phyloP scores from a whole-genome alignment of 92 coral and sea anemone genomes.

The Porites lobata region DNA sequence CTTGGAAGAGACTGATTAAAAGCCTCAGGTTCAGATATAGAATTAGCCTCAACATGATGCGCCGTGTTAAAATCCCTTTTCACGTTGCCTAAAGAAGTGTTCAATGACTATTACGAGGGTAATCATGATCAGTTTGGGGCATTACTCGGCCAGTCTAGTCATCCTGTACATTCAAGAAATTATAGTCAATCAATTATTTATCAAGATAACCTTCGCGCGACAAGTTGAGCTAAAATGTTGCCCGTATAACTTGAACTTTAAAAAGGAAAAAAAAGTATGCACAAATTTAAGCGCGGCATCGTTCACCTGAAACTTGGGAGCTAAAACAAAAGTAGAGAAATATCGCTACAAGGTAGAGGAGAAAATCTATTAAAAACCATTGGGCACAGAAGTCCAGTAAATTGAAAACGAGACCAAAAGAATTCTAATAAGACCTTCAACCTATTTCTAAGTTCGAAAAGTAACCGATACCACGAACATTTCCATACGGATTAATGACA shows the following conservation, averaged over 20 bases:
- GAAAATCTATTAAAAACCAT: conserved; percentile 34
- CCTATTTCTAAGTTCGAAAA: conserved; percentile 43
- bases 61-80: too few relatives aligned
- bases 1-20: too few relatives aligned
- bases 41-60: too few relatives aligned
- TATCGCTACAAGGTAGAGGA: conserved; percentile 56
- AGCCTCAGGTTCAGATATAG: too few relatives aligned
- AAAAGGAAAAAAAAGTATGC: conserved; percentile 51
- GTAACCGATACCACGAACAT: conserved; percentile 29
- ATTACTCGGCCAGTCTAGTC: too few relatives aligned
- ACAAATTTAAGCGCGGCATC: conserved; percentile 53
- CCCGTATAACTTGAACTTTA: conserved; percentile 13
- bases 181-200: too few relatives aligned
- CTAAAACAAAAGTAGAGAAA: conserved; percentile 67
- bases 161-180: too few relatives aligned
- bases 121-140: too few relatives aligned
- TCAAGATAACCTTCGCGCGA: too few relatives aligned
- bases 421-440: conserved; percentile 34
- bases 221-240: too few relatives aligned
- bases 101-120: too few relatives aligned
- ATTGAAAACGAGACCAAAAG: conserved; percentile 22
- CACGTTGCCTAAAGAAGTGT: too few relatives aligned
- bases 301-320: conserved; percentile 28
- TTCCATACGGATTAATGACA: conserved; percentile 1
- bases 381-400: conserved; percentile 14